Evolutionary conservation across 2,888 invertebrate species (phyloP), one percentile per base, ranked within the genome.

Genomic region (Idaea biselata): DNA sequence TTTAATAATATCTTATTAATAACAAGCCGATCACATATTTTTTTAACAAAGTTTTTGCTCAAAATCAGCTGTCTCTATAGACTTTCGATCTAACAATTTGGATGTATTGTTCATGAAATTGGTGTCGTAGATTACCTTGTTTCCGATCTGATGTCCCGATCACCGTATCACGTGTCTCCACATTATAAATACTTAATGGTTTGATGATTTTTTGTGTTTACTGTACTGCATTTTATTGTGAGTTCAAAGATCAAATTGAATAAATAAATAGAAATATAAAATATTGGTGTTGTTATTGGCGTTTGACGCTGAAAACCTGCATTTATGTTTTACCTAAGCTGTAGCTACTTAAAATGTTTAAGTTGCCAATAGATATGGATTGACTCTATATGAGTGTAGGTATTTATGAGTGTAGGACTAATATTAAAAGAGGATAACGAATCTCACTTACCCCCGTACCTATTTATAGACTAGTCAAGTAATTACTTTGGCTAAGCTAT

Each of bases 181-280:
- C 78, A 74, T 64, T 60, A 56, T 82, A 74, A 25, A 76, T 79
- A 81, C 80, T 86, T 84, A 89, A 88, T 86, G 84, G 89, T 89
- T 91, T 89, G 84, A 86, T 79, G 81, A 56, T 83, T 61, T 66
- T 89, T 90, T 92, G 88, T 91, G 90, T 90, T 91, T 84, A 85
- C 88, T 88, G 86, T 91, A 90, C 91, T 91, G 89, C 91, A 91
- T 91, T 91, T 91, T 86, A 91, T 89, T 91, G 91, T 91, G 91
- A 91, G 91, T 91, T 91, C 88, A 83, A 91, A 91, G 91, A 91
- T 92, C 91, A 92, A 91, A 91, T 91, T 91, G 91, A 91, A 91
- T 92, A 90, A 91, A 91, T 92, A 92, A 92, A 92, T 91, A 91
- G 91, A 88, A 83, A 90, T 83, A 87, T 87, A 68, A 88, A 25